Evolutionary conservation across 1,140 invertebrate genomes (phyloP), one percentile per base, ranked within the genome.

Genomic region (Mercenaria mercenaria): DNA sequence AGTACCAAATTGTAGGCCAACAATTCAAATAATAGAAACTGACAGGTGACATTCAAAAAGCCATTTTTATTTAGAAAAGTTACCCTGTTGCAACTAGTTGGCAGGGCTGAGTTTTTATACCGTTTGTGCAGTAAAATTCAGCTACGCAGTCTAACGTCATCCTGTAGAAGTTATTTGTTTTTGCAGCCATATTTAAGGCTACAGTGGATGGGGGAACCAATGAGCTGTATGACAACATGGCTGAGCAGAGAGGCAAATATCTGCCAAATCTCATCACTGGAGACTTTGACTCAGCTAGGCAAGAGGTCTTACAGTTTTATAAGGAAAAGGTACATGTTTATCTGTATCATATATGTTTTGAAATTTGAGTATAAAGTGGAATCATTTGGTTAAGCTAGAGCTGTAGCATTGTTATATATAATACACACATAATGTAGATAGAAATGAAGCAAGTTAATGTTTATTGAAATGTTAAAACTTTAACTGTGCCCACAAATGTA

Each of bases 181-280:
- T 82, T 83, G 10, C 64, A 89, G 87, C 87, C n/a, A 32, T 72
- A 23, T 29, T 82, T 18, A 81, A 82, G 34, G 79, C 67, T 0
- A 20, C 39, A 26, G 52, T 56, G 32, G 87, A 89, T 89, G 87
- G 87, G 2, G 61, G 76, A 15, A 72, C 67, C 50, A 89, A 89
- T 72, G 29, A 82, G 29, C 47, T 89, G 41, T 83, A 72, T 47
- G 26, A 43, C 18, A 37, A 26, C 13, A 50, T n/a, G 15, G 26
- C 26, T 6, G 59, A 37, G 13, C 2, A 39, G 4, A 8, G 50
- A 39, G 69, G 1, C 0, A 39, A 72, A 29, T 72, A 52, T 59
- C 2, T 50, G n/a, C 87, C 87, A 13, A 43, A 89, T 43, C 15
- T 83, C 6, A 76, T 89, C 47, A 26, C 79, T 20, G 87, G 87